Base-by-base conservation (phyloP, 2,888 invertebrate genomes). In the Salticus scenicus region DNA sequence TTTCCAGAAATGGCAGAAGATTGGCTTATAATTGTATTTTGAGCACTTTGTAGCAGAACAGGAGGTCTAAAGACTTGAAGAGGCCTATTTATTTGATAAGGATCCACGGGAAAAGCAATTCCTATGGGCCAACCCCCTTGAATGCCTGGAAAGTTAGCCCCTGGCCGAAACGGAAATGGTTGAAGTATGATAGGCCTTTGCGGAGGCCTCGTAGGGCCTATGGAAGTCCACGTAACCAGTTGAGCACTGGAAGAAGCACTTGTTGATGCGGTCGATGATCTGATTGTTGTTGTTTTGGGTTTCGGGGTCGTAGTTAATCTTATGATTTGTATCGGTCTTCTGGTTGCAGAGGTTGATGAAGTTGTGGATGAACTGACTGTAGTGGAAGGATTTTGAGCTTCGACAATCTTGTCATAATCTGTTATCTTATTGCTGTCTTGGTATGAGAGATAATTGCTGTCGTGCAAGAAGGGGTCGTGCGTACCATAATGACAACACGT, bases 401-500 rank as follows among this genome's bases (percentile, higher is more conserved):
- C 20, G 51, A 64, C 28, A 17, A 27, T 63, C 24, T 63, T 2
- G 30, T 82, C 66, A n/a, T 77, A 30, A 24, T 67, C 28, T 17
- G 66, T 63, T 24, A 64, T 71, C n/a, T 83, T 72, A 20, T 83
- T 83, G 42, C 47, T 30, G 17, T 77, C 71, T 41, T 72, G 47
- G 28, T 47, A 76, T 1, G 47, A 33, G 2, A 33, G 28, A 10
- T 31, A 27, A n/a, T 31, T 8, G 1, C 31, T 14, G 24, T 84
- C 72, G 41, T 51, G 37, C 2, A 79, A 33, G 0, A 74, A 41
- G 2, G 79, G 79, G 37, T 37, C 37, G 37, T 37, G n/a, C n/a
- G n/a, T 37, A 10, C 10, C 10, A 41, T 77, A 75, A 4, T 86
- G 83, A 91, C 97, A 97, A 91, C 97, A 97, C 88, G 96, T 96